Conservation (phyloP, 2,113 vertebrate species). For the Thomomys bottae region DNA sequence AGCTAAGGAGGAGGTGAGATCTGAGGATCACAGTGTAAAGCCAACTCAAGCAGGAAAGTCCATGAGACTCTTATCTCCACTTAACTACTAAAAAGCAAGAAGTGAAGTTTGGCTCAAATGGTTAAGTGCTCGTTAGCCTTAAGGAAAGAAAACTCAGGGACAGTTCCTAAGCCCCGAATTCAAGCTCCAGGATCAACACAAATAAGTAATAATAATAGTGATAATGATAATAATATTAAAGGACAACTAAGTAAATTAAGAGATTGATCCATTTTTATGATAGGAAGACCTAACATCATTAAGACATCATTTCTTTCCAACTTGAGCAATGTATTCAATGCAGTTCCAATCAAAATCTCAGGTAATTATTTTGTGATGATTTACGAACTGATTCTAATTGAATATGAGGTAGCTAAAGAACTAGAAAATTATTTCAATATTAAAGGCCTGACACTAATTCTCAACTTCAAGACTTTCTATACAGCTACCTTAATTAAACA, state of each 20-base stretch:
- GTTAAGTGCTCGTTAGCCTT: too few species aligned
- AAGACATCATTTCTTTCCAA: background rate
- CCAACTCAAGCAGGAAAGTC: too few species aligned
- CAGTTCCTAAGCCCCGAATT: too few species aligned
- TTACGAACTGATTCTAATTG: constrained; percentile 1
- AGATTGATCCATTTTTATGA: background rate
- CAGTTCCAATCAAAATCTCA: background rate
- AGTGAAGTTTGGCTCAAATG: too few species aligned
- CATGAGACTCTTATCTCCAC: too few species aligned
- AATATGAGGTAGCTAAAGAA: background rate
- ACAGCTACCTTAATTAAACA: background rate
- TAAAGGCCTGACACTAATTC: background rate
- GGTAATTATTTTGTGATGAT: background rate
- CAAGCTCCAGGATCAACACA: too few species aligned
- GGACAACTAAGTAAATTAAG: background rate
- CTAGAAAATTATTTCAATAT: background rate
- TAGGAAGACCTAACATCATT: background rate
- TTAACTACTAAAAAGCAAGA: too few species aligned
- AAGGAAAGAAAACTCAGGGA: too few species aligned
- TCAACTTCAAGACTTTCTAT: background rate
- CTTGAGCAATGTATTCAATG: background rate
- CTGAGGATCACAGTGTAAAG: too few species aligned
- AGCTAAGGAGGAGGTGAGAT: too few species aligned
- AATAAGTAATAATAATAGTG: too few species aligned
- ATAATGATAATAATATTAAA: background rate